phyloP scores from a whole-genome alignment of 1,140 invertebrate species.

The Pogonognathellus flavescens region DNA sequence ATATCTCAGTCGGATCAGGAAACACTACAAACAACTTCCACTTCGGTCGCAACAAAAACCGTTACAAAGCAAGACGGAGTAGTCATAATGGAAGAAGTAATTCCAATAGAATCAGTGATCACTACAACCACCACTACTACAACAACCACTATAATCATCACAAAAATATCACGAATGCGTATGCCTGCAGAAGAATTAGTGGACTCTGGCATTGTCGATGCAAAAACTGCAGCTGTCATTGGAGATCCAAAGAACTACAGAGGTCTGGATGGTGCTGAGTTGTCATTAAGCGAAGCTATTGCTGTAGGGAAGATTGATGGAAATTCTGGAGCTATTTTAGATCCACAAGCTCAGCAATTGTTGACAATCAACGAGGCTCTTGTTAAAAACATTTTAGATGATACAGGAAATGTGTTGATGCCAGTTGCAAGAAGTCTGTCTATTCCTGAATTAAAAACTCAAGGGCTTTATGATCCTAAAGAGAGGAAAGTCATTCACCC shows the following conservation, averaged over 20 bases:
- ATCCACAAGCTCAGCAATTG: constrained; percentile 83
- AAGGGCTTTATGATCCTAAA: constrained; percentile 84
- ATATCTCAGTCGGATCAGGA: background rate
- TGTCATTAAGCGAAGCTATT: constrained; percentile 83
- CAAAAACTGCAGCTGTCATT: constrained; percentile 80
- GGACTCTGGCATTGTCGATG: constrained; percentile 81
- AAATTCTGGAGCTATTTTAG: constrained; percentile 82
- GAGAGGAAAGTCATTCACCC: constrained; percentile 90
- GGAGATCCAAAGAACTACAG: constrained; percentile 74
- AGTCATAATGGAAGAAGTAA: constrained; percentile 61
- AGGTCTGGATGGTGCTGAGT: constrained; percentile 73
- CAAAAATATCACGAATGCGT: constrained; percentile 61
- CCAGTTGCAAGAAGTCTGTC: constrained; percentile 85
- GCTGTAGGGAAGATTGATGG: constrained; percentile 82
- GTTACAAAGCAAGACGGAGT: background rate
- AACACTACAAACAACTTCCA: background rate
- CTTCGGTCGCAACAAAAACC: background rate
- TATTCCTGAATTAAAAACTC: constrained; percentile 83
- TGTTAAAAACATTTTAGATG: constrained; percentile 85
- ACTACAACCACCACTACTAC: constrained; percentile 65
- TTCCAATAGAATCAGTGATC: constrained; percentile 61
- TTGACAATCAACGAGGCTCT: constrained; percentile 88
- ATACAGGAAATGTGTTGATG: constrained; percentile 82
- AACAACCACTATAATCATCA: constrained; percentile 64
- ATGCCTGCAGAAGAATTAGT: constrained; percentile 77